Evolutionary conservation across 2,797 vertebrate genomes (phyloP), one percentile per base, ranked within the genome.

Genomic region (Taeniopygia guttata): DNA sequence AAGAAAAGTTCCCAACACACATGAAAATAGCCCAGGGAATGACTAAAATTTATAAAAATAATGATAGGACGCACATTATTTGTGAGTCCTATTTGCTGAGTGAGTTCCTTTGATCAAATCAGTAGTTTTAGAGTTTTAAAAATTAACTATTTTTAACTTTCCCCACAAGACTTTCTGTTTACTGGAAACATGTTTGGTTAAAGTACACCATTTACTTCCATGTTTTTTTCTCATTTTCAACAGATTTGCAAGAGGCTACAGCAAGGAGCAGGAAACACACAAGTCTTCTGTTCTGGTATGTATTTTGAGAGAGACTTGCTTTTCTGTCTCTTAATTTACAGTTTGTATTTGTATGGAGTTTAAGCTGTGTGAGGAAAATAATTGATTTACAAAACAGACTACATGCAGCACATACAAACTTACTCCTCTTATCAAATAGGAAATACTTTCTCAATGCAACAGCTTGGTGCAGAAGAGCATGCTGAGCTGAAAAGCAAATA

Each of bases 401-500:
- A 84, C 92, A 90, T 43, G 72, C 82, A 87, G 78, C 78, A 94
- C 91, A 89, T 70, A 76, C 76, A 97, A 96, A 96, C 95, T 64
- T 88, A 82, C 38, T 95, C 76, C 75, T 85, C 96, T 96, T 67
- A 79, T 69, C 81, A 95, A 96, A 95, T 38, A 89, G 32, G 83
- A 96, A 94, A 92, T 93, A 87, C 89, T 95, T 95, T 88, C 92
- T 82, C 90, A 97, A 80, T 88, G 95, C 97, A 97, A 97, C 97
- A 97, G 95, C 98, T 97, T 97, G 97, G 74, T 93, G 62, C 89
- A 96, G 90, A 94, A 91, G 89, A 96, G 76, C 96, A 95, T 93
- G 95, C 95, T 95, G 96, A 96, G 96, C 94, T 97, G 96, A 96
- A 97, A 97, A 98, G 96, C 97, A 98, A 98, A 97, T 96, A 97